Conservation (phyloP, 2,797 vertebrate genomes). For the Phoeniculus purpureus region DNA sequence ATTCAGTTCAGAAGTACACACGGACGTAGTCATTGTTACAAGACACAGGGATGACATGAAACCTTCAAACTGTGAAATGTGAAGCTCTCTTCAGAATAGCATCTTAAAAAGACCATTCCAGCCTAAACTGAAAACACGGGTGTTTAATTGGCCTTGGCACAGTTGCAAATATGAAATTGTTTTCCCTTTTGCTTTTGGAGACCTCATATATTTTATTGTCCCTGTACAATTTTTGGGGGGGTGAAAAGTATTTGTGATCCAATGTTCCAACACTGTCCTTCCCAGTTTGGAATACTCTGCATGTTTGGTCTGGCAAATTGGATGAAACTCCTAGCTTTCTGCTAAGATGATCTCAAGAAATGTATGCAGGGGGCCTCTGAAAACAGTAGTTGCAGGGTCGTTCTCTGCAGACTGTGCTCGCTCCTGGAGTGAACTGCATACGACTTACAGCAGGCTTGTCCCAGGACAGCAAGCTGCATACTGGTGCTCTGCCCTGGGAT, state of each 20-base stretch:
- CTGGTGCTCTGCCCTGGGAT: background rate
- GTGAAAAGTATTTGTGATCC: background rate
- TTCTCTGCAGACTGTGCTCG: background rate
- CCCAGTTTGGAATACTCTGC: background rate
- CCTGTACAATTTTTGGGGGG: background rate
- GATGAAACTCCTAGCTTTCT: background rate
- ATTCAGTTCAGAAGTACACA: slow-evolving; percentile 9
- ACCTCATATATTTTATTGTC: background rate
- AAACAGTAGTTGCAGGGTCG: background rate
- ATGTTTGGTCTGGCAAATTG: background rate
- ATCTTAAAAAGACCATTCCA: background rate
- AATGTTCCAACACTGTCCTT: background rate
- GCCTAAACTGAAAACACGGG: background rate
- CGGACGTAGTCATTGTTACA: background rate
- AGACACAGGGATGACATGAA: background rate
- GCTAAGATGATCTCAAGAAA: background rate
- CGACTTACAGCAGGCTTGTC: background rate
- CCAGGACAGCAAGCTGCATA: background rate
- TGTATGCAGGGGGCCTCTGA: background rate
- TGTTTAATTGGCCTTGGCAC: background rate
- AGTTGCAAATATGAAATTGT: background rate
- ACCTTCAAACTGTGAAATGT: background rate
- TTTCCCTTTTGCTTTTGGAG: background rate
- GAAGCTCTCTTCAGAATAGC: background rate
- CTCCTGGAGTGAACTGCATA: background rate